A percentile compares a stretch with the other conserved stretches of the same genome.
Evolutionary conservation across 2,113 vertebrate species (phyloP).

Genomic region (Coptodon rendalli): DNA sequence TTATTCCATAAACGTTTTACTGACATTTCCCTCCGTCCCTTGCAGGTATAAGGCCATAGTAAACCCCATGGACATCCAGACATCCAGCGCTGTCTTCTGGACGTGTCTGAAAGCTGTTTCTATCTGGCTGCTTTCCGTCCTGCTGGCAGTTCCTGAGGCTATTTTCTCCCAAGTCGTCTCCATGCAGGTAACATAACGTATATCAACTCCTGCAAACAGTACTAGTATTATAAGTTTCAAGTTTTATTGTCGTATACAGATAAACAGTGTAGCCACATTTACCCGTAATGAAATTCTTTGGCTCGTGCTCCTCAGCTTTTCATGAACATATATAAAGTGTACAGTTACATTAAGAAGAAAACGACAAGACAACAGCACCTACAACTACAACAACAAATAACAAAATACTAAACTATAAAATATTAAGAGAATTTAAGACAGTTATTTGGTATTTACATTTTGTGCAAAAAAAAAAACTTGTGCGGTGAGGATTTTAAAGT

Average conservation of each 20-base stretch:
- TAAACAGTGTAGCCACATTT: neutral
- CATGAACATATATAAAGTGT: neutral
- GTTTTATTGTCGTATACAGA: neutral
- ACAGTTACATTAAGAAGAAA: neutral
- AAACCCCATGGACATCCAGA: constrained; percentile 96
- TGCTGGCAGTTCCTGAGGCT: constrained; percentile 87
- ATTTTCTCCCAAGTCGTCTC: constrained; percentile 85
- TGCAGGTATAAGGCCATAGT: constrained; percentile 92
- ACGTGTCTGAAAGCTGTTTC: constrained; percentile 82
- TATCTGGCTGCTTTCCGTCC: constrained; percentile 86
- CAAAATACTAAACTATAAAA: neutral
- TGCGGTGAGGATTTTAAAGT: neutral
- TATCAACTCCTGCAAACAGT: neutral
- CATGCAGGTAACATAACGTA: constrained; percentile 56
- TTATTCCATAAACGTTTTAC: neutral
- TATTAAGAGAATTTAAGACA: neutral
- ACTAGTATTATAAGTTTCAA: neutral
- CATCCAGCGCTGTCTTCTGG: constrained; percentile 81
- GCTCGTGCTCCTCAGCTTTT: neutral
- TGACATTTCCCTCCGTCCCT: neutral
- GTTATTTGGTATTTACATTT: neutral
- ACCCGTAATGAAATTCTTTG: neutral
- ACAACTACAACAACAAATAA: neutral
- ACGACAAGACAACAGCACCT: neutral
- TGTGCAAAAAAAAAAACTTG: neutral